These are phyloP conservation scores for Siderastrea siderea DNA, from an alignment of 92 coral and sea anemone species.

Conservation along the genomic window DNA sequence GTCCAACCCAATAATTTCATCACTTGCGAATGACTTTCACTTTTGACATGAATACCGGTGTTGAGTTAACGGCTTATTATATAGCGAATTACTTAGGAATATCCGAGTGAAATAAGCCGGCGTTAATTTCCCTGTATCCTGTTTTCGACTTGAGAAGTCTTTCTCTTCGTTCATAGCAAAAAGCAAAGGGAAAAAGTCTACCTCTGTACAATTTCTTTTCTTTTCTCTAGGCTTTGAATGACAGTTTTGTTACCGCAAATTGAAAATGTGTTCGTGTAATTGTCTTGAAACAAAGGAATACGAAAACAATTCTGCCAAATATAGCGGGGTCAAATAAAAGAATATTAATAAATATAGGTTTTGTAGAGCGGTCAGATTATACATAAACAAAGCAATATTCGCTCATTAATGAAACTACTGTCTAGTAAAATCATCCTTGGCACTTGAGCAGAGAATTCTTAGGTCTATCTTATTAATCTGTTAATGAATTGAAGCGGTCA, in stretches of 20 bases:
- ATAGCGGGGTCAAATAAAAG: slow-evolving; percentile 38
- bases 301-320: slow-evolving; percentile 44
- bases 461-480: slow-evolving; percentile 36
- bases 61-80: slow-evolving; percentile 71
- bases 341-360: slow-evolving; percentile 34
- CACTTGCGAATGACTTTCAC: slow-evolving; percentile 74
- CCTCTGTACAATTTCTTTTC: background rate
- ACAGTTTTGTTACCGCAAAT: slow-evolving; percentile 27
- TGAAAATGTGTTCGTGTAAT: slow-evolving; percentile 24
- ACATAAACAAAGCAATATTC: slow-evolving; percentile 27
- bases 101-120: slow-evolving; percentile 44
- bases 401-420: slow-evolving; percentile 7
- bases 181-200: background rate
- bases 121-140: slow-evolving; percentile 48
- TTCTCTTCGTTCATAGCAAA: background rate
- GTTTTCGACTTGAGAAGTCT: slow-evolving; percentile 22
- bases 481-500: slow-evolving; percentile 39
- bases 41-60: slow-evolving; percentile 76
- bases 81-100: slow-evolving; percentile 31
- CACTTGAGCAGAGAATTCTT: slow-evolving; percentile 15
- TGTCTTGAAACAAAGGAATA: slow-evolving; percentile 28
- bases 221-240: background rate
- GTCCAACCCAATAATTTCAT: slow-evolving; percentile 60
- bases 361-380: slow-evolving; percentile 33
- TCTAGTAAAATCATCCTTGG: slow-evolving; percentile 8